Base-by-base conservation (phyloP, 1,140 invertebrate species). In the Drosophila tristis region DNA sequence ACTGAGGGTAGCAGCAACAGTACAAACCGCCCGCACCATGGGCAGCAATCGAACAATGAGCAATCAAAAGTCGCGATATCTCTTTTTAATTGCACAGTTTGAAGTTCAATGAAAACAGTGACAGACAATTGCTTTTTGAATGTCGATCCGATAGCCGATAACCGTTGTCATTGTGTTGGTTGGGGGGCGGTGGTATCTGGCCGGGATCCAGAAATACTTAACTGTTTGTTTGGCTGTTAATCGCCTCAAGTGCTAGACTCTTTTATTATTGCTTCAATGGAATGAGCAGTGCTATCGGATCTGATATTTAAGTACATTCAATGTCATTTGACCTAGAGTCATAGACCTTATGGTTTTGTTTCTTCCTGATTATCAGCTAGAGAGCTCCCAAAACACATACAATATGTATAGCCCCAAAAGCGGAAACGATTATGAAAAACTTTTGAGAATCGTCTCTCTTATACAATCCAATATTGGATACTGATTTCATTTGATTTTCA, bases 41-140 rank as follows among this genome's bases (percentile, higher is more conserved):
- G 84, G 75, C 71, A 26, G 43, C 53, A 68, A 76, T 89, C 71
- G 50, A 67, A 67, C 74, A 82, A 75, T 79, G 61, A 49, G 59
- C 65, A 82, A 82, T 89, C 64, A 78, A 85, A 74, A 78, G 74
- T 87, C 64, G 51, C 66, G 55, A 87, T 87, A 81, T 86, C 66
- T 57, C 23, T 31, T 66, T 86, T 81, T 81, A 74, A 85, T 78
- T 65, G 63, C 56, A 56, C 25, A 51, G 31, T 62, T 64, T 72
- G 51, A 65, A 65, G 59, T 68, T 78, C 73, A 72, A 61, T 68
- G 59, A 75, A 47, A 45, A 65, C 31, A 45, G 11, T 25, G 44
- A 49, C 35, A 58, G 54, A 65, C 61, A 74, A 74, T 74, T 65
- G 71, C 20, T 74, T 53, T 65, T 54, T 74, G 35, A 31, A 65